Base-by-base conservation (phyloP, 2,797 vertebrate species). In the Trachops cirrhosus region DNA sequence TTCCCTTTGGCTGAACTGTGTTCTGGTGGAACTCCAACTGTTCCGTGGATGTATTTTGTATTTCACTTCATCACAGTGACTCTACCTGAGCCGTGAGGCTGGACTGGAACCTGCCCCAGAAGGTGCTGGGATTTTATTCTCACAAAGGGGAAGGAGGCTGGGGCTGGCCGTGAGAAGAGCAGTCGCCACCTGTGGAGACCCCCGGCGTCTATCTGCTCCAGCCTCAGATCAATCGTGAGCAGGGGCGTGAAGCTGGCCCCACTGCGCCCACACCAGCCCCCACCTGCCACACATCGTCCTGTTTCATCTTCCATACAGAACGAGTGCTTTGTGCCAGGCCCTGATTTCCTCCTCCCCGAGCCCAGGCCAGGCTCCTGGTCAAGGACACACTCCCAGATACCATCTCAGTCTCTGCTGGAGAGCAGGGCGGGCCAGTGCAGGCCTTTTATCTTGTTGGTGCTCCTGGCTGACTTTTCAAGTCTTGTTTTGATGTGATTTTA, bases 251-350 rank as follows among this genome's bases (percentile, higher is more conserved):
- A 73, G 78, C 59, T 22, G 79, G 64, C 26, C 11, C 26, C 12
- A 50, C 7, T 2, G 44, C 1, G 26, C 11, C 57, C 1, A 2
- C 3, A 24, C 41, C 2, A 18, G 12, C 9, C 18, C 39, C 34
- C 10, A 4, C 3, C 29, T 32, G 46, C 16, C 16, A 6, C 46
- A 7, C 12, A 37, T 0, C 1, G 3, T 9, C 22, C n/a, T 18
- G 1, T 19, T 11, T 21, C 12, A 37, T 15, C 85, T 68, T 83
- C 34, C 26, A 73, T 77, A 44, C 32, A 67, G 41, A 73, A 11
- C 9, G 4, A 71, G 26, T 22, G 57, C 71, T 75, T 57, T n/a
- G 48, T 29, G 59, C 11, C 2, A 15, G 34, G 37, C n/a, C 37
- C 37, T 12, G 9, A 21, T 52, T 48, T 10, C 32, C 12, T 34